Base-by-base conservation (phyloP, 2,113 vertebrate genomes). In the Argyrosomus japonicus region DNA sequence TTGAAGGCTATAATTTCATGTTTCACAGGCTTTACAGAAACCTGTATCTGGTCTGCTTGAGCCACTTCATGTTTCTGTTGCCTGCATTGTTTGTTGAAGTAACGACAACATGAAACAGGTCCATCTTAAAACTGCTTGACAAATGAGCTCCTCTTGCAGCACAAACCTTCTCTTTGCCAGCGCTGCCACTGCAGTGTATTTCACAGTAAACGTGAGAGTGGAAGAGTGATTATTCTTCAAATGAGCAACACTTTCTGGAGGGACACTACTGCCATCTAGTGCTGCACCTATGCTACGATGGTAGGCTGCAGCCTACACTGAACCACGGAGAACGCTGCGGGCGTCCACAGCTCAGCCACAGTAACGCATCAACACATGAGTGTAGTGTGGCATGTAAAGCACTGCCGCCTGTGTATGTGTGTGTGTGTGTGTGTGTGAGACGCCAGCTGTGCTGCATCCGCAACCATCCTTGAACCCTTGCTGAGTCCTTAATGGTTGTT, bases 401-500 rank as follows among this genome's bases (percentile, higher is more conserved):
- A 79, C 56, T 36, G 12, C 25, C 74, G 63, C 9, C 47, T 5
- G 58, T 64, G 58, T 40, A 25, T 29, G 54, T 68, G 69, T 63
- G 21, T 71, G 54, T 58, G 48, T 40, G 60, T 21, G 67, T 51
- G 47, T 64, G 50, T 45, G 61, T 77, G 29, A 61, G 70, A 69
- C 2, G n/a, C 71, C 84, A 93, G 85, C 79, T 91, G 87, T 77
- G 86, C 68, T 67, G 74, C 75, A 51, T 84, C 73, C 63, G 40
- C 23, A 86, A 57, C 54, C 23, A 43, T 85, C 78, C 67, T 29
- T 15, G 25, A 82, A 47, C 53, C 45, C 84, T 80, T 77, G 83
- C 77, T 83, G 89, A 72, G 89, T 78, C 85, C 57, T 69, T 91
- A 87, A 91, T 85, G 77, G 77, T 60, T 91, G 77, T 87, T 91